Base-by-base conservation (phyloP, 2,797 vertebrate genomes). In the Myotis vivesi region DNA sequence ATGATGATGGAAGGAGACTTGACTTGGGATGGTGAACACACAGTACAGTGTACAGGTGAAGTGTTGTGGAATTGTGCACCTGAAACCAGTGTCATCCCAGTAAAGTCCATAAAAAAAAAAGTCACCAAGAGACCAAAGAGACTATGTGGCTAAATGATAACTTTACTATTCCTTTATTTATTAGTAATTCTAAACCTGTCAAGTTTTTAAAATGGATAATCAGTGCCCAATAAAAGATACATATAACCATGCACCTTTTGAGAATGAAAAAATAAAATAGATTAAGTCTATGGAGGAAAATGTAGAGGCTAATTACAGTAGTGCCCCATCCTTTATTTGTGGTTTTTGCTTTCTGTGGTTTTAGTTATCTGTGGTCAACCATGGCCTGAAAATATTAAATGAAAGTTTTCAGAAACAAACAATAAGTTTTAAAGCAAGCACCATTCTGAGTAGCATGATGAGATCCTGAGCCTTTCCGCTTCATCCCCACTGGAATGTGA, bases 121-220 rank as follows among this genome's bases (percentile, higher is more conserved):
- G 87, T 96, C 55, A 89, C 22, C 66, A 79, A 82, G 51, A 64
- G 49, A 92, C 91, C 91, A 94, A 96, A 95, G 22, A 36, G 49
- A 87, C 46, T 71, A 64, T 19, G 66, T 15, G 71, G 71, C 33
- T 83, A 49, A 59, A 72, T 57, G 82, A 19, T 49, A 72, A 91
- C 22, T 90, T 85, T 71, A n/a, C 83, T 46, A 51, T 44, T 85
- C 55, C 69, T 59, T 69, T 81, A 89, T 64, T 95, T 92, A 62
- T 89, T 81, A 91, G 92, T 64, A 44, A 82, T 77, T 73, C 93
- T 62, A 93, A 89, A 84, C 13, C 38, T 94, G 20, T 53, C 80
- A 91, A 11, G 22, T 49, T 85, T 92, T 55, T n/a, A 59, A 88
- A 94, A 86, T 59, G n/a, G 53, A 80, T 55, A 92, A 72, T 71